These are phyloP conservation scores for Chionomys nivalis DNA, from an alignment of 2,113 vertebrate genomes.

Conservation along the genomic window DNA sequence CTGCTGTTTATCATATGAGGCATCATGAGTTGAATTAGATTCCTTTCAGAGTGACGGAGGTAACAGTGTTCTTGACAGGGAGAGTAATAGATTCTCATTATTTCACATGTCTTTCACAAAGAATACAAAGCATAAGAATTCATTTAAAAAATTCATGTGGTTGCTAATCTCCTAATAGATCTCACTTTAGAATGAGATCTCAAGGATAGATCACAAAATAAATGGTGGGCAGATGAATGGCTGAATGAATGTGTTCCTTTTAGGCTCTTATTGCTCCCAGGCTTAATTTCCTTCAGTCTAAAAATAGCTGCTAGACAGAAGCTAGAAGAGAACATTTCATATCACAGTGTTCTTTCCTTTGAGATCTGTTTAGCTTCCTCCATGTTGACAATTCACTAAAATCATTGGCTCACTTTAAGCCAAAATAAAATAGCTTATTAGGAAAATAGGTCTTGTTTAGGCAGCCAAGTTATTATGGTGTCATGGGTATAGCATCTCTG, in stretches of 20 bases:
- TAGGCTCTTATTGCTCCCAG: background rate
- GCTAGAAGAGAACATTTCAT: background rate
- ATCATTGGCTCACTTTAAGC: conserved; percentile 66
- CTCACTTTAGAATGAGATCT: background rate
- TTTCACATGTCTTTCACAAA: background rate
- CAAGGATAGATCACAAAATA: background rate
- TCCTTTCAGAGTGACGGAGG: background rate
- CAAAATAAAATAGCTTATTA: conserved; percentile 47
- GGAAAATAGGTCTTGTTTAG: background rate
- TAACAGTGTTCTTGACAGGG: background rate
- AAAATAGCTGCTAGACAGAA: background rate
- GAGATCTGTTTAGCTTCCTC: conserved; percentile 56
- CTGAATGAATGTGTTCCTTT: background rate
- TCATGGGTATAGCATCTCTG: background rate
- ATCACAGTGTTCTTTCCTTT: conserved; percentile 32
- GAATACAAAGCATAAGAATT: background rate
- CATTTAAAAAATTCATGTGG: background rate
- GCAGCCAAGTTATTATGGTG: background rate
- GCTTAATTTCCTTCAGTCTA: conserved; percentile 6
- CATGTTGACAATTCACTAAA: conserved; percentile 31
- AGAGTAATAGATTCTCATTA: conserved; percentile 2
- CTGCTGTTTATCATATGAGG: background rate
- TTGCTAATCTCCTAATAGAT: background rate
- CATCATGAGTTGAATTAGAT: background rate
- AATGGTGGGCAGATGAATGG: background rate